These are phyloP conservation scores for Dicroscelio sp. DNA, from an alignment of 2,888 invertebrate genomes.

Conservation along the genomic window DNA sequence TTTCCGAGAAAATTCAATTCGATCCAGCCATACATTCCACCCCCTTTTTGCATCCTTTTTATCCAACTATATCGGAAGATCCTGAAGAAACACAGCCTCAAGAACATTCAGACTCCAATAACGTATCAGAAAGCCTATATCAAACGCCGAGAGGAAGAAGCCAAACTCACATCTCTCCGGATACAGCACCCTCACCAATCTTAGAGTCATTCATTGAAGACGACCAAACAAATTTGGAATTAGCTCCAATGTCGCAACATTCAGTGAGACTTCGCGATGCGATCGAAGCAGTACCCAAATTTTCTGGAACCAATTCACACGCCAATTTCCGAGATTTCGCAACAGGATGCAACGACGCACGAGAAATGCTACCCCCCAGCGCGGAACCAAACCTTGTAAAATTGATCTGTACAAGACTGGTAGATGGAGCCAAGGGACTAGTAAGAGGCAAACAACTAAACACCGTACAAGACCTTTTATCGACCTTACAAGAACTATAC, in stretches of 20 bases:
- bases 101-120: no score
- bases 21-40: no score
- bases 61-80: no score
- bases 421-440: neutral
- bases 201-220: neutral
- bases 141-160: no score
- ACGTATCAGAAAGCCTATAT: no score
- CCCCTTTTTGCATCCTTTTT: no score
- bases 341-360: constrained; percentile 31
- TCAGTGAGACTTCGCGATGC: neutral
- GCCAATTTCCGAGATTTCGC: neutral
- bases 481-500: neutral
- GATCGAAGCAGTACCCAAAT: neutral
- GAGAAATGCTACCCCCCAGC: neutral
- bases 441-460: neutral
- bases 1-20: no score
- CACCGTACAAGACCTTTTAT: constrained; percentile 1
- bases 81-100: no score
- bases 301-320: neutral
- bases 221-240: neutral
- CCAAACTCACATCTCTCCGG: no score
- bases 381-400: constrained; percentile 9
- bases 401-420: neutral
- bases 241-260: neutral
- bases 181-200: no score